Conservation (phyloP, 2,113 vertebrate species). For the Paradisaea rubra region DNA sequence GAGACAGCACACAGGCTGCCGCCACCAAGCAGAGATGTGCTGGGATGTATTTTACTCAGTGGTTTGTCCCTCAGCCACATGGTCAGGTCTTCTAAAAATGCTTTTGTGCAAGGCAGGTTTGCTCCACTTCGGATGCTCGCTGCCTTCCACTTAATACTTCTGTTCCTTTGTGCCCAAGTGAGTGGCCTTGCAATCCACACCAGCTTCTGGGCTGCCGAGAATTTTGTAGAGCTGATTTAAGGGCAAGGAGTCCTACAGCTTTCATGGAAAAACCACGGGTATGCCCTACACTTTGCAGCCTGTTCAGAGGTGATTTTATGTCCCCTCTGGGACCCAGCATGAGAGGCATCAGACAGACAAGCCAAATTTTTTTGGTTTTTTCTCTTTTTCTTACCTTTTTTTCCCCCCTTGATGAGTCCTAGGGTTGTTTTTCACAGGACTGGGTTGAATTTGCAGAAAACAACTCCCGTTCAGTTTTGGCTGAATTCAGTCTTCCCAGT, state of each 20-base stretch:
- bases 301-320: background rate
- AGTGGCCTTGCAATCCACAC: background rate
- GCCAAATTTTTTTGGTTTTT: background rate
- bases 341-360: background rate
- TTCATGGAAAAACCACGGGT: background rate
- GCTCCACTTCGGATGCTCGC: background rate
- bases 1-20: background rate
- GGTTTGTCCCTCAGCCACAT: background rate
- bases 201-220: background rate
- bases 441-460: background rate
- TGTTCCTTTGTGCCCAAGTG: background rate
- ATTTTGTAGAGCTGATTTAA: background rate
- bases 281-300: background rate
- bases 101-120: background rate
- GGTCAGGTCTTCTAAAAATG: background rate
- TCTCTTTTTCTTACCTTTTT: too few relatives aligned
- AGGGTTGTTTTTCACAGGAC: background rate
- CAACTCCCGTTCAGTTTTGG: background rate
- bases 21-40: background rate
- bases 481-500: background rate
- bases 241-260: background rate
- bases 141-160: background rate
- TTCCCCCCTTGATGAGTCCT: accelerated
- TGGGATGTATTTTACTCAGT: background rate
- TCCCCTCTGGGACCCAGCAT: background rate